Evolutionary conservation across 2,888 invertebrate genomes (phyloP).

Genomic region (Mellilla xanthometata): DNA sequence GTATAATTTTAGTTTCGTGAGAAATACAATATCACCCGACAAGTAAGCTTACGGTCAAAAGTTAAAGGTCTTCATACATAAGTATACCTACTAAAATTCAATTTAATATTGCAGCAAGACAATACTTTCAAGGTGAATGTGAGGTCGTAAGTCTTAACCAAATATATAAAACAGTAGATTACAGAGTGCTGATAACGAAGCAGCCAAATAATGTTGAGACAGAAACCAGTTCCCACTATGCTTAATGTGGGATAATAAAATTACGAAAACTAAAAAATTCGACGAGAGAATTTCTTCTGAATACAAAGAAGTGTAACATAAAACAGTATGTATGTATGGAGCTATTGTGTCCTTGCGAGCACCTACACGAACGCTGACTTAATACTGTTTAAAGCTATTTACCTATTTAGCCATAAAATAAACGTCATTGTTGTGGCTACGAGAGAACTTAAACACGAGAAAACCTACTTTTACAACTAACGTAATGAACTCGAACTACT

Average conservation of each 20-base stretch:
- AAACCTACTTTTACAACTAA: background rate
- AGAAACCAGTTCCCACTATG: constrained; percentile 4
- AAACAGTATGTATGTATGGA: too few relatives aligned
- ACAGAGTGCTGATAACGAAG: constrained; percentile 6
- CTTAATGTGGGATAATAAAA: background rate
- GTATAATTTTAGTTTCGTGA: background rate
- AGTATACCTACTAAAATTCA: too few relatives aligned
- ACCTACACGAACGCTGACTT: background rate
- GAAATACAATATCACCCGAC: too few relatives aligned
- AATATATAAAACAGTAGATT: constrained; percentile 9
- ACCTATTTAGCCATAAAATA: too few relatives aligned
- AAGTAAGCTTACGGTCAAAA: too few relatives aligned
- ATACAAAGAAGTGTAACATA: too few relatives aligned
- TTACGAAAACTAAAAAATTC: background rate
- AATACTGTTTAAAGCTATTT: background rate
- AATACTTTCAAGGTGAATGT: too few relatives aligned
- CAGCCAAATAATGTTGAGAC: background rate
- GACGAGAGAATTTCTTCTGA: too few relatives aligned
- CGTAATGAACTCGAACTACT: background rate
- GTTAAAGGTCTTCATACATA: too few relatives aligned
- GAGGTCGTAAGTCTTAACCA: background rate
- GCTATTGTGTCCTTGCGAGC: background rate
- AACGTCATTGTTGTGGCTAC: background rate
- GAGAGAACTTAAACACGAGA: background rate
- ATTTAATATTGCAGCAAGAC: too few relatives aligned